Base-by-base conservation (phyloP, 2,888 invertebrate species). In the Drosophila stalkeri region DNA sequence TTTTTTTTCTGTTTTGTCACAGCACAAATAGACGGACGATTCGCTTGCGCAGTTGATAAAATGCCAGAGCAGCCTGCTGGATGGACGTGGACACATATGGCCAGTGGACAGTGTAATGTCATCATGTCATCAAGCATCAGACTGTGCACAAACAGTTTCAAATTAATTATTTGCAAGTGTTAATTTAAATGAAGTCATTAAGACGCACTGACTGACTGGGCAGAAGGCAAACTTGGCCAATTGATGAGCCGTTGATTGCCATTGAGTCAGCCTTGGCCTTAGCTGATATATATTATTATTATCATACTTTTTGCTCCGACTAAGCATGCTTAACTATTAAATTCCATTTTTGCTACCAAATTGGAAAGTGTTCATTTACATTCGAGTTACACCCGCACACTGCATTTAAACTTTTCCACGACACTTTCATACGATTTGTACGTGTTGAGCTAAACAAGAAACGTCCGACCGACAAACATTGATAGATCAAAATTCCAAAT, bases 141-240 rank as follows among this genome's bases (percentile, higher is more conserved):
- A 90, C 90, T 81, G 73, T 89, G 77, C 75, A 82, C 91, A 90
- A 90, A 90, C 90, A 91, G 79, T 78, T 81, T 80, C 78, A 83
- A 88, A 83, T 81, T 88, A 86, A 88, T 86, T 82, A 88, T 90
- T 90, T 85, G 88, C 77, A 56, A 75, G 80, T 81, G 85, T 78
- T 82, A 90, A 90, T 91, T 81, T 83, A 89, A 91, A 82, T 89
- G 85, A 88, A 91, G 90, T 85, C 88, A 90, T 89, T 88, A 81
- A 77, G 77, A 74, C 77, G 76, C 68, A 74, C 65, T 65, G 49
- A 31, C 33, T 23, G 57, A 7, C n/a, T 7, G 27, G 31, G 61
- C 31, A 39, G 20, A 23, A 47, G 46, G 20, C 14, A 49, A 27
- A 59, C 33, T 63, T 14, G 27, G 41, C 55, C 62, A 69, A 52